These are phyloP conservation scores for Bugula neritina DNA, from an alignment of 2,888 invertebrate species.

Conservation along the genomic window DNA sequence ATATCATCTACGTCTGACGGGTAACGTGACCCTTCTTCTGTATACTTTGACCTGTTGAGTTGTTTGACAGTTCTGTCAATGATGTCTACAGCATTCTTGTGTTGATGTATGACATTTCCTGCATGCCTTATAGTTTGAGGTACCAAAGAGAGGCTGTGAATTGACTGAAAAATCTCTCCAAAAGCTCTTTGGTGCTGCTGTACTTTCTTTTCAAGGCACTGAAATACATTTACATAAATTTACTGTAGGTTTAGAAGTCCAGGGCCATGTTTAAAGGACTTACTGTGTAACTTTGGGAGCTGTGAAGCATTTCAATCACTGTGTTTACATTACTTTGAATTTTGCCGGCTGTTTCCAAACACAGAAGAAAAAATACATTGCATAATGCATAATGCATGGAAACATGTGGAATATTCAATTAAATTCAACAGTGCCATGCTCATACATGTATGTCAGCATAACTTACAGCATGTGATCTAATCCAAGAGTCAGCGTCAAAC, in stretches of 20 bases:
- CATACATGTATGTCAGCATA: no score
- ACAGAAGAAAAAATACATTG: no score
- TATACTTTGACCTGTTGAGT: constrained; percentile 20
- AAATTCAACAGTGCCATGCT: no score
- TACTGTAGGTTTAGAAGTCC: no score
- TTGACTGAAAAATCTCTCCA: constrained; percentile 5
- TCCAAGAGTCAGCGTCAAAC: constrained; percentile 70
- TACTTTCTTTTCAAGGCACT: constrained; percentile 23
- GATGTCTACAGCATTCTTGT: constrained; percentile 19
- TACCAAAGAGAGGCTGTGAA: constrained; percentile 13
- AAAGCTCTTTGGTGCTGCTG: constrained; percentile 26
- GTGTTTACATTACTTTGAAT: no score
- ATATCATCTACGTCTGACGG: constrained; percentile 16
- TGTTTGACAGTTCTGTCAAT: constrained; percentile 21
- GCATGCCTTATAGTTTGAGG: constrained; percentile 19
- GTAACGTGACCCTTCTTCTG: constrained; percentile 19
- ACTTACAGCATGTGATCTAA: constrained; percentile 67
- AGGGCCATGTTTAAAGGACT: no score
- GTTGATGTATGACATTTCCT: constrained; percentile 21
- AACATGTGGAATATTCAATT: no score
- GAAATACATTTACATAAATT: background rate
- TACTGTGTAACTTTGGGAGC: no score
- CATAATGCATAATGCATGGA: no score
- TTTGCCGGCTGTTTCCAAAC: no score
- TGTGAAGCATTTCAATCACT: no score